Percentiles rank a stretch among this genome's conserved stretches.
Conservation (phyloP, 2,113 vertebrate species). For the Stercorarius parasiticus region DNA sequence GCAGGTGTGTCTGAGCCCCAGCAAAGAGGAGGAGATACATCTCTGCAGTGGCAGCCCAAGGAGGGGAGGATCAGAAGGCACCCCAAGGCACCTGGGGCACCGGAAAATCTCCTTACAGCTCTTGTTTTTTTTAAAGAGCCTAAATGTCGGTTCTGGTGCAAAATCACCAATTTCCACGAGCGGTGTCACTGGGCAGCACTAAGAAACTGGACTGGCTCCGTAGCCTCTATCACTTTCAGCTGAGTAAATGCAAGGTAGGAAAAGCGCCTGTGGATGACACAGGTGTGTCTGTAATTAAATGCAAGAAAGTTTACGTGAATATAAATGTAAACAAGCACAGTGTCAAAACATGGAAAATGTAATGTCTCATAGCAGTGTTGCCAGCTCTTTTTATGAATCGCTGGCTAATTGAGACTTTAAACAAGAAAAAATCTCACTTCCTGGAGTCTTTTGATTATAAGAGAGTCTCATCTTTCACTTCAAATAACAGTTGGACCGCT, state of each 20-base stretch:
- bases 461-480: background rate
- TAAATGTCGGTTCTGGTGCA: background rate
- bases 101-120: background rate
- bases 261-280: background rate
- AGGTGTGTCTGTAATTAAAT: background rate
- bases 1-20: background rate
- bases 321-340: background rate
- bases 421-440: background rate
- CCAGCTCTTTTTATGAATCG: background rate
- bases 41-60: background rate
- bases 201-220: background rate
- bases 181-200: too few relatives aligned
- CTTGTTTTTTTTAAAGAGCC: background rate
- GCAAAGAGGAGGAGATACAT: background rate
- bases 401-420: background rate
- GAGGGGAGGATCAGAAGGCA: background rate
- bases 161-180: background rate
- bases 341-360: background rate
- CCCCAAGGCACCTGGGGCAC: background rate
- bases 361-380: background rate
- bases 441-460: background rate
- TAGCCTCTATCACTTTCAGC: background rate
- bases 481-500: background rate
- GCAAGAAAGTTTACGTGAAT: background rate
- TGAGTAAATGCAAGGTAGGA: background rate